phyloP scores from a whole-genome alignment of 2,888 invertebrate genomes.

The Kuschelorhynchus macadamiae region DNA sequence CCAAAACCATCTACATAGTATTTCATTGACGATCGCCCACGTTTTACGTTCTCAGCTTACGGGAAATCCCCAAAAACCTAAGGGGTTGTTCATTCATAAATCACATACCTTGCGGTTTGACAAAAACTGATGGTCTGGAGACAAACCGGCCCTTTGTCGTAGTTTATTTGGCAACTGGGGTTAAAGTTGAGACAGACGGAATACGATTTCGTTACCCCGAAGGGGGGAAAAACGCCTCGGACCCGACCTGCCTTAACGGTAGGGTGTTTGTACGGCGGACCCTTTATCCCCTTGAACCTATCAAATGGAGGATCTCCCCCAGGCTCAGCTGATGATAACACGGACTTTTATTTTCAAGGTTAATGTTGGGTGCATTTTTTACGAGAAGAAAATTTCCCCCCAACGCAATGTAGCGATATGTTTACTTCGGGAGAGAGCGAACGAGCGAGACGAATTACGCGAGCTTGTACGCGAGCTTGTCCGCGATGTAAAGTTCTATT shows the following conservation, averaged over 20 bases:
- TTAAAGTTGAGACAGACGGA: slow-evolving; percentile 59
- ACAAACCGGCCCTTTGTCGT: slow-evolving; percentile 55
- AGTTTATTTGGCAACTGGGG: slow-evolving; percentile 58
- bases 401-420: slow-evolving; percentile 21
- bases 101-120: slow-evolving; percentile 37
- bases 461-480: no score
- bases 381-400: slow-evolving; percentile 24
- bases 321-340: slow-evolving; percentile 58
- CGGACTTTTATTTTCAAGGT: slow-evolving; percentile 59
- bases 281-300: slow-evolving; percentile 57
- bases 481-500: background rate
- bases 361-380: slow-evolving; percentile 52
- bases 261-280: slow-evolving; percentile 58
- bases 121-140: slow-evolving; percentile 50
- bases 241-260: slow-evolving; percentile 63
- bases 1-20: no score
- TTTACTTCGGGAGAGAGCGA: slow-evolving; percentile 34
- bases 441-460: slow-evolving; percentile 12
- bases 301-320: slow-evolving; percentile 54
- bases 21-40: no score
- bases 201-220: slow-evolving; percentile 59
- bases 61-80: slow-evolving; percentile 6
- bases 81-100: slow-evolving; percentile 42
- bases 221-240: slow-evolving; percentile 57
- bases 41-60: background rate